A percentile compares a stretch with the other conserved stretches of the same genome.
Evolutionary conservation across 1,140 invertebrate species (phyloP).

Genomic region (Drosophila sucinea): DNA sequence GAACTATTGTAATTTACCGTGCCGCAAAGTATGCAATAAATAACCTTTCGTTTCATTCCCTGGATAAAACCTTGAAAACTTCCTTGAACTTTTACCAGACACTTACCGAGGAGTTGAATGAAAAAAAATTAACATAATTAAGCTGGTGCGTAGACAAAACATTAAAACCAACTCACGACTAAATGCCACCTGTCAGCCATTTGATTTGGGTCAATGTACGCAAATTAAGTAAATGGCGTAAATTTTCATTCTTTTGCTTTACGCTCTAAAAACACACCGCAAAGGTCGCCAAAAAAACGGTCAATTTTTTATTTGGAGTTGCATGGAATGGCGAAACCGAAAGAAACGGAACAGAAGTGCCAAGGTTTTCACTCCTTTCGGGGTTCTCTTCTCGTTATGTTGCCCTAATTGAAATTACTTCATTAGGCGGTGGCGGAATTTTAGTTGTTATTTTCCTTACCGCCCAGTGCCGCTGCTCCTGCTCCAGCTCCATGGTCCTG

Average conservation of each 20-base stretch:
- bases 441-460: conserved; percentile 26
- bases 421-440: conserved; percentile 53
- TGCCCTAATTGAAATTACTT: conserved; percentile 69
- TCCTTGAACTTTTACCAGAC: background rate
- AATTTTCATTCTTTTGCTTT: conserved; percentile 9
- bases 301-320: background rate
- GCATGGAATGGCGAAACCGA: background rate
- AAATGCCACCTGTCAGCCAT: conserved; percentile 39
- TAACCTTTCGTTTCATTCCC: background rate
- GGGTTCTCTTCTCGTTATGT: background rate
- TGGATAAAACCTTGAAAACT: background rate
- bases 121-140: conserved; percentile 42
- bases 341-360: conserved; percentile 10
- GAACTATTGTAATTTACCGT: too few relatives aligned
- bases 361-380: conserved; percentile 2
- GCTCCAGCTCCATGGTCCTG: conserved; percentile 27
- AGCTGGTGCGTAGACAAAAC: conserved; percentile 2
- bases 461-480: conserved; percentile 6
- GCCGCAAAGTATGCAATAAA: too few relatives aligned
- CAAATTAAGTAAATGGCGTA: conserved; percentile 41
- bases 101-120: background rate
- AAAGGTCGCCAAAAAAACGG: conserved; percentile 12
- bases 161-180: conserved; percentile 10
- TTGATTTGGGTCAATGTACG: conserved; percentile 58
- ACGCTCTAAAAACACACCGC: conserved; percentile 16